Evolutionary conservation across 2,888 invertebrate genomes (phyloP), one percentile per base, ranked within the genome.

Genomic region (Rapana venosa): DNA sequence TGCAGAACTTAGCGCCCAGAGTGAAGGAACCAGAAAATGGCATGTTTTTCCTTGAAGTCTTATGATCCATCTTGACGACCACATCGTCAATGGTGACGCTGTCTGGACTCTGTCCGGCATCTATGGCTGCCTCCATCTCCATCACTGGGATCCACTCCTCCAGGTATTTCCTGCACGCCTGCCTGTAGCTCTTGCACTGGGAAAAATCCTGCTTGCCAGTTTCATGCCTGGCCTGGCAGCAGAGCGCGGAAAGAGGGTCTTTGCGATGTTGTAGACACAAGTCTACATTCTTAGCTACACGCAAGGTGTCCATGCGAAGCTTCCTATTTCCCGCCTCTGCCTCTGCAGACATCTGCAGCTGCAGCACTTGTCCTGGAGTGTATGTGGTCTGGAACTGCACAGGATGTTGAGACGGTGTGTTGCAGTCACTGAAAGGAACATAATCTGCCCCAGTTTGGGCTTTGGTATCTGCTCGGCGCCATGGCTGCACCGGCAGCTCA

Each of bases 51-150:
- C 20, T 8, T 35, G 26, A 35, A 0, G 26, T 11, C 20, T 58
- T n/a, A 0, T 81, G 1, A 0, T 47, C 20, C 66, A 88, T 20
- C n/a, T 2, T 66, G 30, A 88, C 13, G n/a, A 22, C 20, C 6
- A 90, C 79, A n/a, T 87, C 79, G 22, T 87, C 89, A 36, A 90
- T 56, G 30, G 79, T 61, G 22, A 89, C 30, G 8, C 66, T 47
- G n/a, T 36, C 56, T 22, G 47, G 36, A 32, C 36, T 79, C 20
- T 22, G 47, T 15, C 58, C 89, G 6, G 81, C 58, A 2, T 32
- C 58, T 0, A 58, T 20, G 20, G 93, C 94, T 77, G 93, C 91
- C 89, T 94, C 93, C 94, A 94, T 94, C 70, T 92, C 91, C 8
- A 93, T 88, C n/a, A 94, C 70, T 6, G 93, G 93, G 36, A 92